Base-by-base conservation (phyloP, 1,140 invertebrate genomes). In the Coelopa frigida region DNA sequence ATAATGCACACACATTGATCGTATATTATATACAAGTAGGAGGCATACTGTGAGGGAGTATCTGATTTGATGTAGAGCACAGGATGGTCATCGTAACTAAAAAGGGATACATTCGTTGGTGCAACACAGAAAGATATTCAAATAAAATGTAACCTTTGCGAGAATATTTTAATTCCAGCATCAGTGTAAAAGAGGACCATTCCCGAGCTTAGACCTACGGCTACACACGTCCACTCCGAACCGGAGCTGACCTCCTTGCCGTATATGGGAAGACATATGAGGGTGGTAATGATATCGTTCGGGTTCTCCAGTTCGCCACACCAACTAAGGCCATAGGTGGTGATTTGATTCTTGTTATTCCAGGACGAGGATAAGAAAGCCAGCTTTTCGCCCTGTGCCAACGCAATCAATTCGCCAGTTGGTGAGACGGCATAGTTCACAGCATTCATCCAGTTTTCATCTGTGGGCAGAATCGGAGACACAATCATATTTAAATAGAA, bases 141-240 rank as follows among this genome's bases (percentile, higher is more conserved):
- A 10, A 10, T n/a, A 18, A 22, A 21, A 33, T 41, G 14, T 23
- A 17, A 32, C 61, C 86, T 79, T 67, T 96, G 91, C 31, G 82
- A 82, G 12, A 94, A 72, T 23, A 98, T 72, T 29, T 91, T 72
- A 51, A 81, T 78, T 24, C 88, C 89, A 57, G 78, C 83, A 76
- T 94, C 92, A 8, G 88, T 91, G 63, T 93, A 96, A 72, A 96
- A 91, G 50, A 83, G 75, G 24, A 96, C 73, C 73, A 78, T 81
- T 23, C 94, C 94, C 49, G 84, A 83, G 52, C 78, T 80, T 56
- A 93, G 89, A 17, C 93, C 93, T 47, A 94, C 77, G 49, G 85
- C 79, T 50, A 96, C 79, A 70, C 89, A 94, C 11, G 90, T 94
- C 93, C 93, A 97, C 67, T 97, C 93, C n/a, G 78, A 49, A 5